Percentiles rank a stretch among this genome's conserved stretches.
These are phyloP conservation scores for Clavelina lepadiformis DNA, from an alignment of 23 tunicate genomes.

Conservation along the genomic window DNA sequence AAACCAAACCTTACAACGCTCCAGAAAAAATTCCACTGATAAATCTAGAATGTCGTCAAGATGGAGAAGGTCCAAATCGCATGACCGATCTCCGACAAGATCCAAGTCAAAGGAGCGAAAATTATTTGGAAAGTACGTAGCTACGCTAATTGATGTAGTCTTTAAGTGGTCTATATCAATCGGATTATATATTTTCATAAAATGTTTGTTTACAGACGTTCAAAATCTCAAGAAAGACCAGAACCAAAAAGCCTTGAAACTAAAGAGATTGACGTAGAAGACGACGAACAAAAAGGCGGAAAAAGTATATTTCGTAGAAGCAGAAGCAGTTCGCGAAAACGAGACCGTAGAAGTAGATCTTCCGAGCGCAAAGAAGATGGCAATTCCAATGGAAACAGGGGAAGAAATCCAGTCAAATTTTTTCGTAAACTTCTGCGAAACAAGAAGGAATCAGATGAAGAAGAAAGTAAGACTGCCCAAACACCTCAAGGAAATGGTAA, in stretches of 20 bases:
- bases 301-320: conserved; percentile 29
- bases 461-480: conserved; percentile 33
- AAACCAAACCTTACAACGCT: conserved; percentile 1
- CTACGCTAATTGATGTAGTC: background rate
- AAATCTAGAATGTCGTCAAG: conserved; percentile 46
- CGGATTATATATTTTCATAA: background rate
- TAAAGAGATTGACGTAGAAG: conserved; percentile 24
- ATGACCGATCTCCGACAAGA: conserved; percentile 56
- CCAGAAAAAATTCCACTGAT: background rate
- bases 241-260: conserved; percentile 29
- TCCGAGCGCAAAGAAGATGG: conserved; percentile 48
- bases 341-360: conserved; percentile 40
- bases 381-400: conserved; percentile 27
- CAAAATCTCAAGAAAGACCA: conserved; percentile 88
- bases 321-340: conserved; percentile 65
- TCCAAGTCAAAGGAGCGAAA: conserved; percentile 53
- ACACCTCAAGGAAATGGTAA: conserved; percentile 46
- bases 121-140: conserved; percentile 21
- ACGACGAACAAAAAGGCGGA: conserved; percentile 27
- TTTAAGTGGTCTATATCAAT: background rate
- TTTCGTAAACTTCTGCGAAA: conserved; percentile 45
- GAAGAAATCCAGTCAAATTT: conserved; percentile 71
- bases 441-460: conserved; percentile 35
- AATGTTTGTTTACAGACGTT: conserved; percentile 39
- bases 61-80: conserved; percentile 73